phyloP scores from a whole-genome alignment of 2,113 vertebrate genomes.

The Synodontis membranacea region DNA sequence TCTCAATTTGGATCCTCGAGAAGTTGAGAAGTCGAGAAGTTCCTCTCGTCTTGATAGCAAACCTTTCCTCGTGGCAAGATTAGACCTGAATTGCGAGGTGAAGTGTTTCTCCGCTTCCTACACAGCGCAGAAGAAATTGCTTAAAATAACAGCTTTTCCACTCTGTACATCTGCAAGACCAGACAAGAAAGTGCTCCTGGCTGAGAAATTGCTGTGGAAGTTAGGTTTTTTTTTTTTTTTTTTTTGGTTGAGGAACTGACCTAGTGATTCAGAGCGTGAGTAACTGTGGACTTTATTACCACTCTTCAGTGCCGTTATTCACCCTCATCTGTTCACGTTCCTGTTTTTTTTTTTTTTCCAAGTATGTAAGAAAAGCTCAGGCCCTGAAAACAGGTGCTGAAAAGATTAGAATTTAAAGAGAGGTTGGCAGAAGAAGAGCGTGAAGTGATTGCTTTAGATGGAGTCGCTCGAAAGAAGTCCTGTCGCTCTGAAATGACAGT shows the following conservation, averaged over 20 bases:
- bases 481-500: slow-evolving; percentile 50
- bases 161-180: neutral
- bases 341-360: neutral
- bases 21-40: neutral
- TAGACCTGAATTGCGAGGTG: neutral
- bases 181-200: slow-evolving; percentile 52
- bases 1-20: neutral
- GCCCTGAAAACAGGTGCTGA: neutral
- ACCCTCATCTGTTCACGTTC: slow-evolving; percentile 46
- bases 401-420: neutral
- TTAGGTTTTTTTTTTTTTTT: slow-evolving; percentile 34
- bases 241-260: slow-evolving; percentile 61
- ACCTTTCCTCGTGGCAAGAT: neutral
- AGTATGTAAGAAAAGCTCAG: neutral
- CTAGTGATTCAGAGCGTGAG: slow-evolving; percentile 57
- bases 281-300: slow-evolving; percentile 63
- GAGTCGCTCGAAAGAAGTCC: slow-evolving; percentile 27
- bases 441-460: slow-evolving; percentile 13
- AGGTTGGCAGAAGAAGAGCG: neutral
- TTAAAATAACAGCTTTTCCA: neutral
- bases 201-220: slow-evolving; percentile 31
- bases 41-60: neutral
- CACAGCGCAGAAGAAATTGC: neutral
- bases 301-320: slow-evolving; percentile 55
- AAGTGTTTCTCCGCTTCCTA: neutral